Base-by-base conservation (phyloP, 2,113 vertebrate species). In the Cavia aperea region DNA sequence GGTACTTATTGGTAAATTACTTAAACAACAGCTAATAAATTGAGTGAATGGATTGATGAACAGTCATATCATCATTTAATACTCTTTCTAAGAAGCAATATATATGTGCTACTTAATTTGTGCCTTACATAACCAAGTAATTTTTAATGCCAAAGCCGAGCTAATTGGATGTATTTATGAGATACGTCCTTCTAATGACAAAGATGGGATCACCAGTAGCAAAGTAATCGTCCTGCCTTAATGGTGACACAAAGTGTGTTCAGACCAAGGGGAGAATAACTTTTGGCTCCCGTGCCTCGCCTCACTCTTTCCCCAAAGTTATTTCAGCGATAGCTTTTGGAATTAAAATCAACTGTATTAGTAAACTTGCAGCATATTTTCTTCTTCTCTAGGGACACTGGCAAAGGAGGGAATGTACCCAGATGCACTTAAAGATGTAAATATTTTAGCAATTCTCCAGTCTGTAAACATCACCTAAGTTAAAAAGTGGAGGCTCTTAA, bases 401-500 rank as follows among this genome's bases (percentile, higher is more conserved):
- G 90, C 33, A 81, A 89, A 43, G 72, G 15, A 66, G 62, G 78
- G 54, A 91, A 68, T 89, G 70, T 72, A 43, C 88, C 72, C 14
- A 16, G 21, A 83, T 66, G n/a, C 62, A 91, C 84, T 92, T 91
- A 93, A 91, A 81, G 86, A 88, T 86, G 66, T 92, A 87, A 95
- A 96, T 95, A 88, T 93, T 95, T 96, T 92, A 96, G 65, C 49
- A 78, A 73, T 86, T 91, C 86, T 94, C 43, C n/a, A 75, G 56
- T 92, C 54, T 58, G 65, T 65, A 91, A 93, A 89, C 46, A 75
- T 92, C 33, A 92, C 66, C 62, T 90, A 91, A 72, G 51, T 94
- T 93, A 93, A 94, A 92, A 91, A 85, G n/a, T 62, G n/a, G 54
- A 92, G 88, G 62, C 39, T 82, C 73, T 89, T 72, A 81, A 26